Evolutionary conservation across 2,888 invertebrate genomes (phyloP).

Genomic region (Agrotis exclamationis): DNA sequence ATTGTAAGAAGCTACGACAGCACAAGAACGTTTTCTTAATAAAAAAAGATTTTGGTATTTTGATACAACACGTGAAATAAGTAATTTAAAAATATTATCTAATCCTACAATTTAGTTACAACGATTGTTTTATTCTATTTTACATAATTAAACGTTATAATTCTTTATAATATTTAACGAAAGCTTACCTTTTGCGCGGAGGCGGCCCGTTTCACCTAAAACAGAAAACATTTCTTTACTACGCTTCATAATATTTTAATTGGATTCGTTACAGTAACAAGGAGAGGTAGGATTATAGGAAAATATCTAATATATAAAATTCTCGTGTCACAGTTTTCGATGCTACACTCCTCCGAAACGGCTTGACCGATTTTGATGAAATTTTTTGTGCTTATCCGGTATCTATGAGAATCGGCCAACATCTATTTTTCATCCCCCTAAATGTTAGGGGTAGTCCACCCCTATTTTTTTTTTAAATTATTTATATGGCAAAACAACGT

Average conservation of each 20-base stretch:
- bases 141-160: neutral
- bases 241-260: conserved; percentile 31
- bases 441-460: too few species aligned
- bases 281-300: conserved; percentile 13
- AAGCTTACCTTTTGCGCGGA: conserved; percentile 40
- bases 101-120: too few species aligned
- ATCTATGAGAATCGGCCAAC: too few species aligned
- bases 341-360: too few species aligned
- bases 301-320: too few species aligned
- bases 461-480: too few species aligned
- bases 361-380: too few species aligned
- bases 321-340: too few species aligned
- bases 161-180: neutral
- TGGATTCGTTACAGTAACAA: conserved; percentile 22
- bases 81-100: neutral
- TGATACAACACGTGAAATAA: neutral
- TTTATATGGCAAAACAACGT: too few species aligned
- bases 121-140: neutral
- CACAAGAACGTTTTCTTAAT: neutral
- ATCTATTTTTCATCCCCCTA: too few species aligned
- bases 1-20: too few species aligned
- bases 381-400: too few species aligned
- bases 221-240: conserved; percentile 25
- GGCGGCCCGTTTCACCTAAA: conserved; percentile 46
- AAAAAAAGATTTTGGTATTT: neutral